Percentiles rank a stretch among this genome's conserved stretches.
These are phyloP conservation scores for Drosophila subsilvestris DNA, from an alignment of 2,888 invertebrate species.

Conservation along the genomic window DNA sequence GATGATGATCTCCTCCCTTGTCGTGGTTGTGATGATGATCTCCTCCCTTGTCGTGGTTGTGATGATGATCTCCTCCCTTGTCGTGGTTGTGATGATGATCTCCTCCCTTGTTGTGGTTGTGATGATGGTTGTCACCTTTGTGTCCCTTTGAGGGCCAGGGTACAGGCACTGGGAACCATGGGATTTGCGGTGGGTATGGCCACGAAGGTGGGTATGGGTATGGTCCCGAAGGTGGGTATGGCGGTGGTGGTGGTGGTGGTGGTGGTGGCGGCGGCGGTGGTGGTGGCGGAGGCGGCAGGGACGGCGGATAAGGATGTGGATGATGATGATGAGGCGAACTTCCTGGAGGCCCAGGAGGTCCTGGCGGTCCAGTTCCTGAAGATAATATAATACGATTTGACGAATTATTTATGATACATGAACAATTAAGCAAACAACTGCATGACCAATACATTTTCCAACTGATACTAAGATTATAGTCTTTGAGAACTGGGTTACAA, in stretches of 20 bases:
- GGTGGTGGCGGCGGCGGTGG: slow-evolving; percentile 1
- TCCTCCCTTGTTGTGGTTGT: slow-evolving; percentile 10
- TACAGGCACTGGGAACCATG: slow-evolving; percentile 12
- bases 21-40: slow-evolving; percentile 10
- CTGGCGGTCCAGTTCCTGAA: slow-evolving; percentile 21
- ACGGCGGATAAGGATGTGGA: slow-evolving; percentile 1
- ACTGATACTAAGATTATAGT: background rate
- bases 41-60: slow-evolving; percentile 24
- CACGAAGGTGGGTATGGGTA: background rate
- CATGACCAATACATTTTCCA: too few relatives aligned
- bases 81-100: slow-evolving; percentile 9
- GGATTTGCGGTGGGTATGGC: background rate
- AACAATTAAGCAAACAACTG: background rate
- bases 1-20: slow-evolving; percentile 2
- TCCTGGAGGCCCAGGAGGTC: slow-evolving; percentile 33
- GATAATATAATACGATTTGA: background rate
- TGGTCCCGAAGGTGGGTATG: background rate
- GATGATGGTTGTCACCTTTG: slow-evolving; percentile 23
- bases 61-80: slow-evolving; percentile 1
- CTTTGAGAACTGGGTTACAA: too few relatives aligned
- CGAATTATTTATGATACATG: background rate
- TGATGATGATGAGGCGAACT: background rate
- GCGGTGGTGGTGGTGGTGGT: background rate
- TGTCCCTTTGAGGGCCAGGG: slow-evolving; percentile 36
- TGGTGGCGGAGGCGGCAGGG: background rate